Evolutionary conservation across 2,113 vertebrate genomes (phyloP).

Genomic region (Cephalopholis sonnerati): DNA sequence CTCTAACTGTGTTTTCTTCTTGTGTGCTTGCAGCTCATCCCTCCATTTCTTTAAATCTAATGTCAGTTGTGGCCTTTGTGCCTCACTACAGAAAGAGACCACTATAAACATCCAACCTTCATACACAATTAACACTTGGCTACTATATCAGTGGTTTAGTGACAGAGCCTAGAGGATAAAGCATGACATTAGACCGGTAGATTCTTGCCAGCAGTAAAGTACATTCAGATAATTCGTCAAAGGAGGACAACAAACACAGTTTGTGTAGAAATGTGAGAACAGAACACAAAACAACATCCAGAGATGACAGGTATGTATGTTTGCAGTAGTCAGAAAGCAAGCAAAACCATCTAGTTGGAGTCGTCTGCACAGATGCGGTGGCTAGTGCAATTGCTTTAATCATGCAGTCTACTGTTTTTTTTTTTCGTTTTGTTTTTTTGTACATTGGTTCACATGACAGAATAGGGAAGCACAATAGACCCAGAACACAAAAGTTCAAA

Average conservation of each 20-base stretch:
- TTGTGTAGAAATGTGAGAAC: constrained; percentile 61
- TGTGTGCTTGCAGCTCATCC: constrained; percentile 7
- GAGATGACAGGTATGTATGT: constrained; percentile 68
- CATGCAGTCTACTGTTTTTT: constrained; percentile 75
- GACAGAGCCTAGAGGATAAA: constrained; percentile 38
- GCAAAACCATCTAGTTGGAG: constrained; percentile 73
- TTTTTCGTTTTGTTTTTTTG: constrained; percentile 54
- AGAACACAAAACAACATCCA: constrained; percentile 75
- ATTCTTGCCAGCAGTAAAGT: constrained; percentile 51
- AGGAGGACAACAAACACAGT: constrained; percentile 53
- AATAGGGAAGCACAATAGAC: constrained; percentile 81
- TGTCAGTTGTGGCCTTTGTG: constrained; percentile 18
- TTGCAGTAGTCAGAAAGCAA: constrained; percentile 77
- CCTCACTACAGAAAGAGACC: constrained; percentile 10
- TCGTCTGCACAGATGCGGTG: constrained; percentile 76
- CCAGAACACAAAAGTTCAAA: constrained; percentile 75
- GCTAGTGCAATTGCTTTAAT: constrained; percentile 83
- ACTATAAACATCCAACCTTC: constrained; percentile 24
- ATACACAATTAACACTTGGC: constrained; percentile 15
- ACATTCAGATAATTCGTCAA: constrained; percentile 64
- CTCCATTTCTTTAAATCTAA: not conserved
- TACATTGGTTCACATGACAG: constrained; percentile 81
- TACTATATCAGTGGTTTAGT: constrained; percentile 29
- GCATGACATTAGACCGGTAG: constrained; percentile 49
- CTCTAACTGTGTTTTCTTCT: not conserved